Conservation (phyloP, 92 coral and sea anemone species). For the Paramuricea clavata region DNA sequence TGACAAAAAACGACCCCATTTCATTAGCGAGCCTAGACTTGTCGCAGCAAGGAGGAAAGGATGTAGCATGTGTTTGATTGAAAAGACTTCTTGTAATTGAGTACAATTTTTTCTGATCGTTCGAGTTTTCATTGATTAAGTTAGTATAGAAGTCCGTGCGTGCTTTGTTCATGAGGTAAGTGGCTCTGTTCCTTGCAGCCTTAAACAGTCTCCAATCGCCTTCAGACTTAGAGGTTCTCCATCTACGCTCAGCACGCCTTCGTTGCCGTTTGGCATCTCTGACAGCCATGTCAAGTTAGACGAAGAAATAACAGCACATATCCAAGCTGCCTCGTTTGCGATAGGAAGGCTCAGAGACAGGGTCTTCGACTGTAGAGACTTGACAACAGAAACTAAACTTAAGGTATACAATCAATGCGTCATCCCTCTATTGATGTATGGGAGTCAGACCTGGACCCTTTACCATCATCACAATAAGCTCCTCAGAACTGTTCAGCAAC, state of each 20-base stretch:
- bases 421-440: background rate
- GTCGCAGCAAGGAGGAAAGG: constrained; percentile 50
- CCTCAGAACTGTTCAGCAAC: background rate
- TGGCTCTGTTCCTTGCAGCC: no score
- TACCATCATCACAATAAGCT: background rate
- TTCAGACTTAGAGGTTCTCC: no score
- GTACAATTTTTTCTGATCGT: constrained; percentile 58
- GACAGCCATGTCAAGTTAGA: no score
- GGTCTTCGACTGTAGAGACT: background rate
- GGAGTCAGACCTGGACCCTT: background rate
- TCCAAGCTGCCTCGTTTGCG: background rate
- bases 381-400: background rate
- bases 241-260: no score
- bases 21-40: constrained; percentile 49
- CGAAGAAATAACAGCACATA: no score
- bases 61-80: constrained; percentile 33
- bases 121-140: constrained; percentile 47
- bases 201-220: no score
- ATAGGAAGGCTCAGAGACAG: background rate
- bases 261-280: no score
- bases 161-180: no score
- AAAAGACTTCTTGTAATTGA: constrained; percentile 60
- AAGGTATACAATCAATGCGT: background rate
- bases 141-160: constrained; percentile 45
- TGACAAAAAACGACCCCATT: constrained; percentile 49